phyloP scores from a whole-genome alignment of 2,797 vertebrate species.

The Poeciliopsis infans region DNA sequence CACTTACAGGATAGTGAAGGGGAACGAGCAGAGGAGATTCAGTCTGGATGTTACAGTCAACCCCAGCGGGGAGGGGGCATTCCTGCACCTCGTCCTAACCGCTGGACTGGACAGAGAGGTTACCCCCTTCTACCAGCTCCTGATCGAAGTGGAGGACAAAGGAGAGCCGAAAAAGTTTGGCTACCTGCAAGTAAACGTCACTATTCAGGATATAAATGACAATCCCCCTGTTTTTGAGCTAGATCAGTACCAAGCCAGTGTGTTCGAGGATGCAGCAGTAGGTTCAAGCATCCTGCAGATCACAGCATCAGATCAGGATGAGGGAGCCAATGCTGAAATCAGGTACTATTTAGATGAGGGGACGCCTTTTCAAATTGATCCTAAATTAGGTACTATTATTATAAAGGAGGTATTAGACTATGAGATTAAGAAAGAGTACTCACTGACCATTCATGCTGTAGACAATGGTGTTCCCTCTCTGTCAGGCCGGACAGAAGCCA shows the following conservation, averaged over 20 bases:
- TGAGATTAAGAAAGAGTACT: constrained; percentile 90
- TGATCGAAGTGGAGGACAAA: constrained; percentile 96
- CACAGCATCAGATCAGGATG: constrained; percentile 89
- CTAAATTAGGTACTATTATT: constrained; percentile 89
- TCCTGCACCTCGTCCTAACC: constrained; percentile 93
- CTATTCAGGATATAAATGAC: constrained; percentile 96
- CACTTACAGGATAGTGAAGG: constrained; percentile 92
- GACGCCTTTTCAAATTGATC: constrained; percentile 93
- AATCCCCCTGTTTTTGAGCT: constrained; percentile 92
- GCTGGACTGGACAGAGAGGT: constrained; percentile 93
- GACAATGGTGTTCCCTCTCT: constrained; percentile 91
- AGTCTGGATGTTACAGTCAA: constrained; percentile 97
- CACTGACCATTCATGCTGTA: constrained; percentile 89
- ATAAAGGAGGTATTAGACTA: constrained; percentile 93
- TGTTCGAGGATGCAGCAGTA: constrained; percentile 90
- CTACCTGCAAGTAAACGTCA: constrained; percentile 95
- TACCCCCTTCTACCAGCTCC: constrained; percentile 89
- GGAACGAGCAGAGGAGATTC: constrained; percentile 92
- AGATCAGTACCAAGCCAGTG: constrained; percentile 88
- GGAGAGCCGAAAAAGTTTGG: constrained; percentile 91
- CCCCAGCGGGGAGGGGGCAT: constrained; percentile 96
- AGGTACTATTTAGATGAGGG: constrained; percentile 90
- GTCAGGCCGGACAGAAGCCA: constrained; percentile 90
- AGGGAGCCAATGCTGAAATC: constrained; percentile 93
- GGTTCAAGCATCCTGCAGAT: constrained; percentile 92